phyloP scores from a whole-genome alignment of 2,888 invertebrate genomes.

The Yponomeuta plumbellus region DNA sequence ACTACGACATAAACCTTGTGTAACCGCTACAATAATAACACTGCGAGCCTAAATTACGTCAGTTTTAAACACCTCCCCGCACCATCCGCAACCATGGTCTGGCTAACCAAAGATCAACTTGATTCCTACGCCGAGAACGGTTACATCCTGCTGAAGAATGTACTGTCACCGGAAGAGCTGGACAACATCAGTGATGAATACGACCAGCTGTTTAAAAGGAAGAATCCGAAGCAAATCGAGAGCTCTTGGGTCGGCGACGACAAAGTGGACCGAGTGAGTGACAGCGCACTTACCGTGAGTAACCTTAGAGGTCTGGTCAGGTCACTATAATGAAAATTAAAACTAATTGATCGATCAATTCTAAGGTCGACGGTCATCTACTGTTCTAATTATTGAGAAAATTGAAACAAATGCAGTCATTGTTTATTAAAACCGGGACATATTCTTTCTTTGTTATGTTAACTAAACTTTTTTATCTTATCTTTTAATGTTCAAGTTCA shows the following conservation, averaged over 20 bases:
- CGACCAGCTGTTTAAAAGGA: conserved; percentile 66
- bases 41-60: neutral
- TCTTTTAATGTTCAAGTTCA: no score
- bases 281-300: conserved; percentile 40
- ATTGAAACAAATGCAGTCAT: no score
- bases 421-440: no score
- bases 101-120: conserved; percentile 59
- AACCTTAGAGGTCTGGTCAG: neutral
- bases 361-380: no score
- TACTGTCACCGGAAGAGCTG: conserved; percentile 59
- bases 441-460: no score
- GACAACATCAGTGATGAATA: conserved; percentile 64
- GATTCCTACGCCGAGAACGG: conserved; percentile 72
- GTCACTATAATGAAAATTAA: neutral
- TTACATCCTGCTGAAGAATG: conserved; percentile 63
- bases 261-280: conserved; percentile 36
- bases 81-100: conserved; percentile 31
- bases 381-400: no score
- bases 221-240: conserved; percentile 67
- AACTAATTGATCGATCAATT: no score
- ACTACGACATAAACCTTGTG: neutral
- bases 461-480: no score
- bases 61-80: neutral
- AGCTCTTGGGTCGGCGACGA: conserved; percentile 70
- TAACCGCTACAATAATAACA: neutral